Base-by-base conservation (phyloP, 2,113 vertebrate species). In the Oncorhynchus keta region DNA sequence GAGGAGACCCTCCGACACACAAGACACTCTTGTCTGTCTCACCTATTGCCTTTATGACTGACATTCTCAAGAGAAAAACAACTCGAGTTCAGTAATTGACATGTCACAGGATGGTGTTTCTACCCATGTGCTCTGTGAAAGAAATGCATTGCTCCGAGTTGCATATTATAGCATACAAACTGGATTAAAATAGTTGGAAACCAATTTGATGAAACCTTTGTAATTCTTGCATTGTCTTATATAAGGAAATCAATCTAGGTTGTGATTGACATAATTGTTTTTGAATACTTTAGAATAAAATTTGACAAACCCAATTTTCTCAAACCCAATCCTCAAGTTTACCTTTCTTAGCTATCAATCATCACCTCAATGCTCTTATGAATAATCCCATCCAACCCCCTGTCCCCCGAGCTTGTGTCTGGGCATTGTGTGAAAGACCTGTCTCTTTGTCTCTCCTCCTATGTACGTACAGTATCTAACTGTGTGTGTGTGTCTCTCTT, bases 331-430 rank as follows among this genome's bases (percentile, higher is more conserved):
- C 1, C 9, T n/a, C 59, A 22, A 62, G 1, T 24, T 11, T 1
- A n/a, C 59, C 18, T 14, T n/a, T 22, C 20, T 62, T 24, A 11
- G 51, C 51, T 0, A 57, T 66, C 13, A n/a, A 12, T 51, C 45
- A 45, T 22, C n/a, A 48, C 57, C 32, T 61, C 74, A 51, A 7
- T 35, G 69, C 81, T 85, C 86, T 87, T 84, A 83, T 87, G 86
- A 85, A 85, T 84, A 87, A 75, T 64, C 73, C 77, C 80, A 2
- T 9, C 39, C 67, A 64, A 26, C 30, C 70, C 7, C 72, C 20
- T 3, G 1, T 32, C 32, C 32, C 32, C 32, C 1, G 32, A 35
- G 32, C 32, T 35, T 35, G 32, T 35, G 32, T 35, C 32, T 35
- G 32, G 32, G 32, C 16, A 11, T 45, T 45, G 39, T 45, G 39